A percentile compares a stretch with the other conserved stretches of the same genome.
phyloP scores from a whole-genome alignment of 2,888 invertebrate genomes.

The Crossocerus cetratus region DNA sequence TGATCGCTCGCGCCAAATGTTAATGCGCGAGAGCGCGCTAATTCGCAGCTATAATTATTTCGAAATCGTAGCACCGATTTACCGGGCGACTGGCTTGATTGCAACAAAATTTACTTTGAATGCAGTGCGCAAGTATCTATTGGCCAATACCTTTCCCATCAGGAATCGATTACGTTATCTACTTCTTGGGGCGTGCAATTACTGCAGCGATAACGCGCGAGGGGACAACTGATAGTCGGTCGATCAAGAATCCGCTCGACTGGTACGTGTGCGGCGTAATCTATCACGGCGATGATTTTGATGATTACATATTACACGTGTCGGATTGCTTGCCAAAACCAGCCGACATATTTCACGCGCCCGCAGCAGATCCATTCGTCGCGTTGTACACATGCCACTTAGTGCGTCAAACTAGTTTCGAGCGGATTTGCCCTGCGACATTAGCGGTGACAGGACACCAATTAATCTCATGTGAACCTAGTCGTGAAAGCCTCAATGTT shows the following conservation, averaged over 20 bases:
- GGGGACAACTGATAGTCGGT: too few species aligned
- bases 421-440: neutral
- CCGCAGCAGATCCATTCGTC: constrained; percentile 66
- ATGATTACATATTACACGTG: constrained; percentile 64
- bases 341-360: constrained; percentile 57
- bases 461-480: neutral
- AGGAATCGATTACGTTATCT: too few species aligned
- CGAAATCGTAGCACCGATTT: too few species aligned
- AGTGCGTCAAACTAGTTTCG: constrained; percentile 41
- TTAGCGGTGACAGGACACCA: too few species aligned
- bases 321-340: constrained; percentile 65
- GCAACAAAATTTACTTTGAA: neutral
- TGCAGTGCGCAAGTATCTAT: too few species aligned
- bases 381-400: constrained; percentile 65
- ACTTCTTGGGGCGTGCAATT: too few species aligned
- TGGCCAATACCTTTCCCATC: too few species aligned
- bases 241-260: too few species aligned
- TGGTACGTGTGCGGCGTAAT: constrained; percentile 50
- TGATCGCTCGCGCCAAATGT: neutral
- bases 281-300: constrained; percentile 60
- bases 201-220: too few species aligned
- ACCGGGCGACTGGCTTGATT: too few species aligned
- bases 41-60: neutral
- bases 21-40: neutral
- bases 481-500: too few species aligned